These are phyloP conservation scores for Xanthia icteritia DNA, from an alignment of 2,888 invertebrate species.

Conservation along the genomic window DNA sequence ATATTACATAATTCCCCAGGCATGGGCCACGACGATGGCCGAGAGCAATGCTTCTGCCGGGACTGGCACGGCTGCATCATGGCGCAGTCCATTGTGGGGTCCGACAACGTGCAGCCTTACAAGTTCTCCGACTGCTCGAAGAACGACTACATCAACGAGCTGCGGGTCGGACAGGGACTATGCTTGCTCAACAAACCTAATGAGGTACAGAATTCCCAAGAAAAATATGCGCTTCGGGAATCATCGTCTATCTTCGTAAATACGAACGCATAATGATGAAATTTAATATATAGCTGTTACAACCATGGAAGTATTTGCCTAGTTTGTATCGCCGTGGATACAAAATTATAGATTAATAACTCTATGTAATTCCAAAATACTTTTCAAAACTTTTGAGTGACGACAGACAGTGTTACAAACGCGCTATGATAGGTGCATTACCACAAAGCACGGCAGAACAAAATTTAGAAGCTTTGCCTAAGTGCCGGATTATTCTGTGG, in stretches of 20 bases:
- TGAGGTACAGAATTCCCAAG: slow-evolving; percentile 90
- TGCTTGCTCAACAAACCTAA: slow-evolving; percentile 98
- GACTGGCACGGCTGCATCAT: slow-evolving; percentile 99
- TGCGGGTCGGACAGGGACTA: slow-evolving; percentile 96
- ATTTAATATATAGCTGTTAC: background rate
- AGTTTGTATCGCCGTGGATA: background rate
- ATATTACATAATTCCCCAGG: slow-evolving; percentile 70
- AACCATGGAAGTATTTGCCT: background rate
- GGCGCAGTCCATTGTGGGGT: slow-evolving; percentile 97
- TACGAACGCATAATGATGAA: background rate
- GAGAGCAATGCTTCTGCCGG: slow-evolving; percentile 96
- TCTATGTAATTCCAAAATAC: background rate
- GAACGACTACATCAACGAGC: slow-evolving; percentile 96
- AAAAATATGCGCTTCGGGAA: background rate
- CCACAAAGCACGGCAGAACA: too few species aligned
- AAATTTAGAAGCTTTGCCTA: too few species aligned
- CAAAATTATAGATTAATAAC: background rate
- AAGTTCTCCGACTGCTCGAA: slow-evolving; percentile 99
- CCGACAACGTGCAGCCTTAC: slow-evolving; percentile 98
- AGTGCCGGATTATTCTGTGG: background rate
- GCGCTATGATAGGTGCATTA: too few species aligned
- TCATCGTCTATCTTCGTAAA: background rate
- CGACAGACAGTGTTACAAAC: too few species aligned
- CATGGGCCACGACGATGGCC: slow-evolving; percentile 97
- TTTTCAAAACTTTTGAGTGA: background rate